Evolutionary conservation across 2,797 vertebrate species (phyloP), one percentile per base, ranked within the genome.

Genomic region (Cyclopterus lumpus): DNA sequence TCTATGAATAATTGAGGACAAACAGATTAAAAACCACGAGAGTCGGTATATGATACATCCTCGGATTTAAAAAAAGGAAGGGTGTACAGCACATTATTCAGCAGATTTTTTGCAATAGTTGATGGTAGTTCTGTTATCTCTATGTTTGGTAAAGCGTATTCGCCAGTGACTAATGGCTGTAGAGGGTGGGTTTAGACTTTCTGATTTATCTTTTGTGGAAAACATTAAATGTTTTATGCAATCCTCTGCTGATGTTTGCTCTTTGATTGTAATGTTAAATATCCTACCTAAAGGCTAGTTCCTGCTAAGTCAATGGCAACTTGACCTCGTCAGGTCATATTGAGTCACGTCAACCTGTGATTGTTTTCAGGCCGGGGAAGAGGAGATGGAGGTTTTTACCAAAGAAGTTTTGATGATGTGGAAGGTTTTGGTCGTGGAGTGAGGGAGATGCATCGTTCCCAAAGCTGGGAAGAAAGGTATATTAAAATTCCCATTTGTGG

Each of bases 401-500:
- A 99, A 99, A 99, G 98, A 99, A 99, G 98, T 96, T 99, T 99
- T 96, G 98, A 99, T 86, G 98, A 99, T 87, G 97, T 99, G 80
- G 98, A 99, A 91, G 97, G 96, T 79, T 99, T 99, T 95, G 98
- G 97, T 81, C 96, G 97, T 85, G 98, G 97, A 92, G 97, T 90
- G 65, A 95, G 97, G 92, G 98, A 99, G 93, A 99, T 99, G 96
- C 98, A 99, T 93, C 97, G 98, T 85, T 99, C 97, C 80, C 98
- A 99, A 92, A 99, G 98, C 91, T 99, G 98, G 98, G 98, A 99
- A 92, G 98, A 99, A 95, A 98, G 98, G 98, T 97, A 46, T 92
- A 46, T 92, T 32, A 8, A 40, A 53, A 38, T 63, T 38, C 9
- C 0, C 4, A 9, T 66, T 54, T 68, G 11, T 57, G 1, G 1